Percentiles rank a stretch among this genome's conserved stretches.
Conservation (phyloP, 2,797 vertebrate species). For the Mormyrops boulengeri region DNA sequence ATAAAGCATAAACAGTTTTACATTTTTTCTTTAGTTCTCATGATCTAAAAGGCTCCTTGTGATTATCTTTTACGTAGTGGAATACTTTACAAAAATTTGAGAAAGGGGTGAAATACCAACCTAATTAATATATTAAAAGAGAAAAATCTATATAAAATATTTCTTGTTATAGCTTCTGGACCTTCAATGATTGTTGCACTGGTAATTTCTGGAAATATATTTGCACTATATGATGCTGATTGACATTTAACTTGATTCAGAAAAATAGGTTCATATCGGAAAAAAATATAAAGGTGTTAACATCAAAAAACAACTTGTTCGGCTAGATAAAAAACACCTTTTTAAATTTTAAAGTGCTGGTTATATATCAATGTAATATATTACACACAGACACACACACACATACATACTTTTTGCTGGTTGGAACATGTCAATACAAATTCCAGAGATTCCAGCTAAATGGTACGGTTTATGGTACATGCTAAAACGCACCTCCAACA, state of each 20-base stretch:
- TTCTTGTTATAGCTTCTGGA: not conserved
- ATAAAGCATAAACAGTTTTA: not conserved
- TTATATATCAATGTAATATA: not conserved
- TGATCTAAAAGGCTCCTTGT: not conserved
- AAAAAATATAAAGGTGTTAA: not conserved
- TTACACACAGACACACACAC: not conserved
- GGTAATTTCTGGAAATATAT: not conserved
- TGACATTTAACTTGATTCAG: not conserved
- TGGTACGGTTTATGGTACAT: not conserved
- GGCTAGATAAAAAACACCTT: not conserved
- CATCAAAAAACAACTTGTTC: not conserved
- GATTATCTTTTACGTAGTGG: not conserved
- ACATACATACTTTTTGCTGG: not conserved
- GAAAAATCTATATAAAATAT: not conserved
- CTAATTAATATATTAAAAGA: not conserved
- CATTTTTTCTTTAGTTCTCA: not conserved
- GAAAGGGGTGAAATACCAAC: not conserved
- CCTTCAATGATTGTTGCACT: not conserved
- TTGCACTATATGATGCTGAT: not conserved
- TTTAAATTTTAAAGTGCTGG: not conserved
- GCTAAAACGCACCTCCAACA: not conserved
- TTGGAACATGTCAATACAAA: not conserved
- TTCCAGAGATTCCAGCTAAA: not conserved
- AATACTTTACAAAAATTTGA: not conserved
- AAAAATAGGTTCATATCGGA: not conserved